Base-by-base conservation (phyloP, 2,113 vertebrate species). In the Larimichthys crocea region DNA sequence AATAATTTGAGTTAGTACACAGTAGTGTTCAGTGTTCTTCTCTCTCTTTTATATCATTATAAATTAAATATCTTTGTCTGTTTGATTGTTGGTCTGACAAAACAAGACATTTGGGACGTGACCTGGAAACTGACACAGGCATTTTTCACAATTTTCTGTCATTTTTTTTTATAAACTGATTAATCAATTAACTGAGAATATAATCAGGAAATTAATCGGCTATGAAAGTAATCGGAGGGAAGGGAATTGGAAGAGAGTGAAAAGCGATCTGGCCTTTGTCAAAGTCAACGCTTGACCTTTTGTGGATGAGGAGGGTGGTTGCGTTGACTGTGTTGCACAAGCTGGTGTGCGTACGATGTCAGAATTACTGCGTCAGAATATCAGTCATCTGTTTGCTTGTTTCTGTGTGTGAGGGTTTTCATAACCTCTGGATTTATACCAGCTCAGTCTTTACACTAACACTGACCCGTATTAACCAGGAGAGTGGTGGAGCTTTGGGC, bases 281-380 rank as follows among this genome's bases (percentile, higher is more conserved):
- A 94, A 93, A 93, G 92, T 93, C 92, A 91, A 87, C 74, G 75
- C 80, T 84, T 94, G 93, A 84, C 92, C 93, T 94, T 95, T 90
- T 87, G 84, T 16, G 26, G 56, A 86, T 81, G 84, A 88, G 86
- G 72, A 84, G 79, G 79, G 85, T 65, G 84, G 82, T 88, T 84
- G 89, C 63, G 66, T 73, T 81, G 84, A 57, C 55, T 59, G 65
- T 86, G 90, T 81, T 89, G 68, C 62, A 87, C 79, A 74, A 85
- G 84, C 59, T n/a, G 8, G 71, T 49, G 80, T 78, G 80, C 90
- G 83, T 31, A 24, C 71, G 85, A 76, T 59, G 85, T 86, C 63
- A 65, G 88, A 82, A 88, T 88, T 80, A 82, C 66, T 55, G 84
- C 67, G 24, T 87, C 82, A 67, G 76, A 82, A 70, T 75, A 76